Conservation (phyloP, 2,113 vertebrate species). For the Corythoichthys haematopterus region DNA sequence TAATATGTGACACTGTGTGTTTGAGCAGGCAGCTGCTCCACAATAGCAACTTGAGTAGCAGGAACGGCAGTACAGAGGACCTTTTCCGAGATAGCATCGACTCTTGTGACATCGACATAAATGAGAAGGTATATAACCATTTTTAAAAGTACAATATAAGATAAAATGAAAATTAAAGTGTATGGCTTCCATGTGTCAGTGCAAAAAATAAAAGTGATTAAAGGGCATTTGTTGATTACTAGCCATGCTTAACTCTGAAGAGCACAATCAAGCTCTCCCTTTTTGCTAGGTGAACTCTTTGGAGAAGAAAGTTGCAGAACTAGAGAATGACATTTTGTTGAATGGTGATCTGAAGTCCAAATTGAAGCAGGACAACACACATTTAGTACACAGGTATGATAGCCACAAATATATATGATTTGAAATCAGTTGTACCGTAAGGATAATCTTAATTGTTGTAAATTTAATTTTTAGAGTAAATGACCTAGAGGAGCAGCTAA, state of each 20-base stretch:
- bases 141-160: not conserved
- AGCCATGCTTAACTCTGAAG: not conserved
- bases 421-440: not conserved
- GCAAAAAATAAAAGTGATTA: not conserved
- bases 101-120: constrained; percentile 90
- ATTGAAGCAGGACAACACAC: constrained; percentile 90
- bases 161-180: not conserved
- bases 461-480: constrained; percentile 75
- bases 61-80: constrained; percentile 93
- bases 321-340: constrained; percentile 86
- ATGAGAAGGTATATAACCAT: constrained; percentile 81
- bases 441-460: not conserved
- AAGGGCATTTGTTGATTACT: not conserved
- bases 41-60: constrained; percentile 96
- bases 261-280: not conserved
- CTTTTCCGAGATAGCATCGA: constrained; percentile 94
- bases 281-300: constrained; percentile 80
- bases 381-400: constrained; percentile 89
- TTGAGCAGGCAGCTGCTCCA: constrained; percentile 87
- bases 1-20: constrained; percentile 30
- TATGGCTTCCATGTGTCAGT: not conserved
- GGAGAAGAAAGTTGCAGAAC: constrained; percentile 91
- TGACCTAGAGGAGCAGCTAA: constrained; percentile 91
- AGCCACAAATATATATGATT: not conserved
- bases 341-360: constrained; percentile 88